Percentiles rank a stretch among this genome's conserved stretches.
Evolutionary conservation across 2,113 vertebrate species (phyloP).

Genomic region (Silurus meridionalis): DNA sequence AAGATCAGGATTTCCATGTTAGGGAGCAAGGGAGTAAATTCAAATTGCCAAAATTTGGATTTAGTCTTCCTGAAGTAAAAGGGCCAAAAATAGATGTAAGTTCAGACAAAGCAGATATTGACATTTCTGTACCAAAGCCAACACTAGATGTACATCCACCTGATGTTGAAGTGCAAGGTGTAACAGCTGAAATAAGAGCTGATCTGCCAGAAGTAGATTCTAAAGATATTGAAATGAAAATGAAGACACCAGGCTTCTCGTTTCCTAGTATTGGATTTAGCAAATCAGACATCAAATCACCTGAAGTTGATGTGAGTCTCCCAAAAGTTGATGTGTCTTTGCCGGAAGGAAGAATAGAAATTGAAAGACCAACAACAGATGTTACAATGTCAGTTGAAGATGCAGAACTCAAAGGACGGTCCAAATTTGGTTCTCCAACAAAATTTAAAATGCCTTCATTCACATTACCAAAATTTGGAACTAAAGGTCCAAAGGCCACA

Average conservation of each 20-base stretch:
- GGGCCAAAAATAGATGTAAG: conserved; percentile 46
- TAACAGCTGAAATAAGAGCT: conserved; percentile 34
- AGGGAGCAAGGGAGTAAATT: conserved; percentile 31
- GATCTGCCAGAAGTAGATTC: conserved; percentile 4
- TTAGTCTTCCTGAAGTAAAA: conserved; percentile 34
- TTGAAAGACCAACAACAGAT: neutral
- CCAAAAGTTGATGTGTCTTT: conserved; percentile 5
- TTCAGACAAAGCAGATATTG: neutral
- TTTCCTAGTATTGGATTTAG: conserved; percentile 21
- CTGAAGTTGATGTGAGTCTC: conserved; percentile 49
- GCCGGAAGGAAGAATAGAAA: conserved; percentile 3
- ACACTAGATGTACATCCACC: conserved; percentile 6
- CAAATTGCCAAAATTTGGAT: conserved; percentile 46
- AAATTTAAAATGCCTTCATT: conserved; percentile 59
- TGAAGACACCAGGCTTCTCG: conserved; percentile 21
- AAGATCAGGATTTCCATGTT: neutral
- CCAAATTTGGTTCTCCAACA: conserved; percentile 39
- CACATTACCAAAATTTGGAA: conserved; percentile 58
- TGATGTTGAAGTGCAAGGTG: conserved; percentile 30
- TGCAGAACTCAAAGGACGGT: neutral
- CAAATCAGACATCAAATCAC: conserved; percentile 35
- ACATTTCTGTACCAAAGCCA: conserved; percentile 31
- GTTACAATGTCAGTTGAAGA: conserved; percentile 1
- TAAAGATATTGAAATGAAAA: conserved; percentile 30
- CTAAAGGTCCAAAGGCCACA: neutral